Conservation (phyloP, 2,888 invertebrate species). For the Scaptomyza caliginosa region DNA sequence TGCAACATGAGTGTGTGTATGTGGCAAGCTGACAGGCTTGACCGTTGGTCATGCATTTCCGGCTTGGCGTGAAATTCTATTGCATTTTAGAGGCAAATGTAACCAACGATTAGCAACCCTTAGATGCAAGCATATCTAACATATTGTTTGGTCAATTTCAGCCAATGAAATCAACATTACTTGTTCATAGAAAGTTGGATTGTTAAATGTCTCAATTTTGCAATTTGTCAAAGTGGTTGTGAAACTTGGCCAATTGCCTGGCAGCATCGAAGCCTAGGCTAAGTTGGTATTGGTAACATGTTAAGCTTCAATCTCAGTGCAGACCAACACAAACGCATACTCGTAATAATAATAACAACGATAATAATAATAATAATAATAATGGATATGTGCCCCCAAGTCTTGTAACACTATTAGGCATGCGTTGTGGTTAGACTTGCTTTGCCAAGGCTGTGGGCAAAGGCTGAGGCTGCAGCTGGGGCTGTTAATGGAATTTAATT, state of each 20-base stretch:
- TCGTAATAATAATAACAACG: conserved; percentile 36
- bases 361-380: conserved; percentile 47
- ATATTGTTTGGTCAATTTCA: conserved; percentile 13
- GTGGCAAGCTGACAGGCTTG: conserved; percentile 40
- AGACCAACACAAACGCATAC: conserved; percentile 5
- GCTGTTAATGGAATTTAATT: conserved; percentile 70
- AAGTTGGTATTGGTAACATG: conserved; percentile 27
- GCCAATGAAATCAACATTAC: conserved; percentile 8
- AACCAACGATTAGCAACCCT: conserved; percentile 29
- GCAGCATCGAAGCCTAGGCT: conserved; percentile 25
- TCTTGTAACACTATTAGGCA: conserved; percentile 70
- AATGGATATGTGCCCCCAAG: conserved; percentile 56
- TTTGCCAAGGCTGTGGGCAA: conserved; percentile 15
- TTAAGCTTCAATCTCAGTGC: conserved; percentile 2
- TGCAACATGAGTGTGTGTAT: conserved; percentile 40
- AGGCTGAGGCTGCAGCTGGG: conserved; percentile 14
- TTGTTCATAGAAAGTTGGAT: conserved; percentile 1
- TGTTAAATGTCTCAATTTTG: conserved; percentile 28
- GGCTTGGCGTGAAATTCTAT: conserved; percentile 24
- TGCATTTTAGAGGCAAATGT: conserved; percentile 51
- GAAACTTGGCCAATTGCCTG: conserved; percentile 28
- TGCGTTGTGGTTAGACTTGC: conserved; percentile 7
- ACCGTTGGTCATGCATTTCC: conserved; percentile 64
- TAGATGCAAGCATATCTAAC: conserved; percentile 2
- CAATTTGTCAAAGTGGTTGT: conserved; percentile 35